phyloP scores from a whole-genome alignment of 2,888 invertebrate genomes.

The Sepioteuthis lessoniana region DNA sequence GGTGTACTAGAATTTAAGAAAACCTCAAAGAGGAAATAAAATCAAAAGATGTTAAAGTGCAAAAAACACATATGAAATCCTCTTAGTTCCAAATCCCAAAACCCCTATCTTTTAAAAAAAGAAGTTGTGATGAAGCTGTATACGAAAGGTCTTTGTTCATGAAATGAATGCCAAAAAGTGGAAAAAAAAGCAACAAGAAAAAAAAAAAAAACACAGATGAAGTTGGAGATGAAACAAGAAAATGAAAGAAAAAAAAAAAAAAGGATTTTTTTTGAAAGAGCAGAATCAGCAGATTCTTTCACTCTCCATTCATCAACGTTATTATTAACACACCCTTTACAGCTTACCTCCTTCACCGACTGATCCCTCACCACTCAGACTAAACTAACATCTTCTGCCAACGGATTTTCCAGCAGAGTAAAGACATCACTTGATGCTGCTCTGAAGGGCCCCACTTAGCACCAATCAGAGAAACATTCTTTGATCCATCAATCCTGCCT shows the following conservation, averaged over 20 bases:
- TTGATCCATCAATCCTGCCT: neutral
- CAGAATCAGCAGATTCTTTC: neutral
- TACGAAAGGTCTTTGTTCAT: neutral
- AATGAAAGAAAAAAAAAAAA: too few relatives aligned
- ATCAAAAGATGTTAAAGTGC: neutral
- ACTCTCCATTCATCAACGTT: neutral
- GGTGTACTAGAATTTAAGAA: too few relatives aligned
- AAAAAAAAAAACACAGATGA: too few relatives aligned
- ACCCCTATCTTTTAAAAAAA: neutral
- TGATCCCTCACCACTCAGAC: neutral
- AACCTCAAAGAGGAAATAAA: neutral
- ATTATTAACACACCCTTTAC: neutral
- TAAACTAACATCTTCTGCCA: neutral
- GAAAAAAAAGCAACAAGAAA: neutral
- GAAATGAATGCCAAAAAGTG: neutral
- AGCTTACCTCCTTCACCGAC: neutral
- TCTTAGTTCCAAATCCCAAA: too few relatives aligned
- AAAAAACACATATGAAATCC: neutral
- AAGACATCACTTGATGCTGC: neutral
- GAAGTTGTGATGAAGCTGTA: neutral
- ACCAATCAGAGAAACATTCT: neutral
- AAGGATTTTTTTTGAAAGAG: too few relatives aligned
- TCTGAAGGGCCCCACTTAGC: constrained; percentile 10
- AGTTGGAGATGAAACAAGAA: too few relatives aligned
- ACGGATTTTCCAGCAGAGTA: neutral